Evolutionary conservation across 2,113 vertebrate genomes (phyloP), one percentile per base, ranked within the genome.

Genomic region (Meriones unguiculatus): DNA sequence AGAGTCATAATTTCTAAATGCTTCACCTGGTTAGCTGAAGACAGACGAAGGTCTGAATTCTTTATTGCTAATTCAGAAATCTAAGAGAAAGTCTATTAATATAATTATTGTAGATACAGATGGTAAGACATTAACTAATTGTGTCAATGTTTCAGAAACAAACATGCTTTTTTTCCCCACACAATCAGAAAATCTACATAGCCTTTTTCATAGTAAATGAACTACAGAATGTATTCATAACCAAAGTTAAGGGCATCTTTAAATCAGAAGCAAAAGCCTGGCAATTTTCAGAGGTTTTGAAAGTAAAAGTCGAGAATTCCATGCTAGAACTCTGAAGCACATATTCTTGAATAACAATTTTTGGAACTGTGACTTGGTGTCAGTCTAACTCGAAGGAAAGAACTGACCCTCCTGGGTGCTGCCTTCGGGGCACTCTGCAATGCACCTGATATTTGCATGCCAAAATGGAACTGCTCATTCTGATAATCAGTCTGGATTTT

Each of bases 51-150:
- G 57, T 88, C 81, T 85, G 76, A 86, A 73, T 94, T 90, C 57
- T 94, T 77, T 73, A 30, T 81, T 90, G 1, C 0, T 96, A 73
- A 95, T 98, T 92, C 86, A 76, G 87, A 98, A 98, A 92, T 97
- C 97, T 96, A 80, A 89, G 30, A 69, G 75, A 91, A 98, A 98
- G 96, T 98, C 97, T 95, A 91, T 97, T 97, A 92, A 92, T 96
- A 69, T 87, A 90, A 96, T 93, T 87, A 96, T 95, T 87, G 91
- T 95, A 96, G 91, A 38, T 87, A 91, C 94, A 93, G 92, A 91
- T 98, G 95, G 95, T 97, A 91, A 86, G 94, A 90, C 95, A 95
- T 97, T 97, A 96, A 96, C 28, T 95, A 93, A 97, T 97, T 93
- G 59, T 77, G 75, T 70, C 91, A 91, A 93, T 54, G 70, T 46